Conservation (phyloP, 2,797 vertebrate species). For the Catharus ustulatus region DNA sequence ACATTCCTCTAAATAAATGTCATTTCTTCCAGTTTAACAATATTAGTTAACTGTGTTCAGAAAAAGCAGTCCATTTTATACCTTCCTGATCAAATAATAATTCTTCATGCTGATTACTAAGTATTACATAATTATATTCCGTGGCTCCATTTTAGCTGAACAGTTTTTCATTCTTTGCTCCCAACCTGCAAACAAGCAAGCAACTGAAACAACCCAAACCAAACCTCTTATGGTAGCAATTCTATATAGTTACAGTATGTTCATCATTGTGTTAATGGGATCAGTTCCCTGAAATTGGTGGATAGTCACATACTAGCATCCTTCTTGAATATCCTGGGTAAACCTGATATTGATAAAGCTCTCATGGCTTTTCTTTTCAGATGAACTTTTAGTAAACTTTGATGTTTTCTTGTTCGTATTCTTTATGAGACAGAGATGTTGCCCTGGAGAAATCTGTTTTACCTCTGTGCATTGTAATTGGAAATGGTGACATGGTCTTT, state of each 20-base stretch:
- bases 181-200: background rate
- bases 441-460: background rate
- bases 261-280: background rate
- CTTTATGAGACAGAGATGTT: background rate
- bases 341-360: background rate
- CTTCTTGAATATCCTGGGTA: background rate
- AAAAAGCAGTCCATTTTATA: constrained; percentile 44
- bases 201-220: background rate
- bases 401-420: background rate
- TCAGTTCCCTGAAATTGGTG: background rate
- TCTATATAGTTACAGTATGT: background rate
- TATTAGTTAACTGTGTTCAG: constrained; percentile 41
- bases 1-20: constrained; percentile 54
- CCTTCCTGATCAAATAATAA: constrained; percentile 65
- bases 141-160: constrained; percentile 11
- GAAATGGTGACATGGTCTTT: background rate
- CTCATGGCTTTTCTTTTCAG: background rate
- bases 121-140: constrained; percentile 47
- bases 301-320: background rate
- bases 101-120: constrained; percentile 35
- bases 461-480: background rate
- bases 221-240: background rate
- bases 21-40: constrained; percentile 36
- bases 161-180: constrained; percentile 22
- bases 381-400: background rate